Conservation (phyloP, 2,113 vertebrate genomes). For the Oncorhynchus masou region DNA sequence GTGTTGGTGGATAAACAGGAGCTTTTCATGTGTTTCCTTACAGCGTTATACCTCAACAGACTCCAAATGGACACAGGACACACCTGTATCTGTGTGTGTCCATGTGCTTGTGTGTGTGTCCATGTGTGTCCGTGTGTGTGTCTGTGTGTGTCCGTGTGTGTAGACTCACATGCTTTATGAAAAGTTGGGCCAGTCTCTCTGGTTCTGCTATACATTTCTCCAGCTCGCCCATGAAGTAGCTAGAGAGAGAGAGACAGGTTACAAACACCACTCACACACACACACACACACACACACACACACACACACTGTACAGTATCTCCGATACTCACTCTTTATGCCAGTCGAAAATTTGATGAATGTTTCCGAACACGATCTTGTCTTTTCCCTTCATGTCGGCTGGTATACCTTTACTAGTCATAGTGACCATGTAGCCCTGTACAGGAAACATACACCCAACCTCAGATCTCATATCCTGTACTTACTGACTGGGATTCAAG, state of each 20-base stretch:
- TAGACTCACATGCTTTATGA: slow-evolving; percentile 89
- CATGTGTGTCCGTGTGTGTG: background rate
- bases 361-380: slow-evolving; percentile 92
- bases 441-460: slow-evolving; percentile 29
- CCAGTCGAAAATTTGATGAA: slow-evolving; percentile 94
- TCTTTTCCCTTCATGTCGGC: slow-evolving; percentile 91
- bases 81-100: background rate
- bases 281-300: too few species aligned
- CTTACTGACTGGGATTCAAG: too few species aligned
- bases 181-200: slow-evolving; percentile 86
- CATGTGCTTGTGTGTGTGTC: background rate
- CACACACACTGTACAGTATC: too few species aligned
- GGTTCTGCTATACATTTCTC: slow-evolving; percentile 85
- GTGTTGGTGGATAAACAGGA: slow-evolving; percentile 54
- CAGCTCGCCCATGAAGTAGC: slow-evolving; percentile 88
- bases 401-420: slow-evolving; percentile 79
- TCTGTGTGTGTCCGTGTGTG: background rate
- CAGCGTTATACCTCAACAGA: slow-evolving; percentile 42
- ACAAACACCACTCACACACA: too few species aligned
- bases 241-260: slow-evolving; percentile 44
- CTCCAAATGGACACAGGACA: slow-evolving; percentile 43
- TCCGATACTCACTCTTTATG: slow-evolving; percentile 84
- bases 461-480: background rate
- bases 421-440: slow-evolving; percentile 87
- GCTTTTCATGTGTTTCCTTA: slow-evolving; percentile 49